Conservation (phyloP, 2,888 invertebrate genomes). For the Acleris holmiana region DNA sequence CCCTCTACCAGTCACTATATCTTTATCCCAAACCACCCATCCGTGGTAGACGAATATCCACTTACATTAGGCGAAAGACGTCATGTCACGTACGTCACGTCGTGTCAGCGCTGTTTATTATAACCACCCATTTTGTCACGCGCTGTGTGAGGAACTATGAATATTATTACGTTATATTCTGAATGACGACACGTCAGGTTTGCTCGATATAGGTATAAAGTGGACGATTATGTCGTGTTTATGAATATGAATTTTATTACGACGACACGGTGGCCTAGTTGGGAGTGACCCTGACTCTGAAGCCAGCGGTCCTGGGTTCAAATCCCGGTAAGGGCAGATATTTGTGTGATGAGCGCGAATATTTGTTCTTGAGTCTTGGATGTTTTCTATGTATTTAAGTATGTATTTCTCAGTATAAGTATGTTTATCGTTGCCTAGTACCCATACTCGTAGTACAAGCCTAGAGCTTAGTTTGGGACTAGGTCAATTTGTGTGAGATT, state of each 20-base stretch:
- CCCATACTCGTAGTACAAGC: no score
- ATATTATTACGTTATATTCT: constrained; percentile 20
- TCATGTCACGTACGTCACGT: constrained; percentile 23
- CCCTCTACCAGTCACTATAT: background rate
- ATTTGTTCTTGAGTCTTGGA: no score
- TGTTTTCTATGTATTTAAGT: no score
- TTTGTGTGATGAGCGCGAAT: no score
- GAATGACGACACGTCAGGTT: background rate
- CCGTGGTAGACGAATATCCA: background rate
- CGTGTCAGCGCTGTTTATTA: constrained; percentile 20
- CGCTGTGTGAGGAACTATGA: constrained; percentile 14
- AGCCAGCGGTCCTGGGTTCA: no score
- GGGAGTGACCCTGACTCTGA: no score
- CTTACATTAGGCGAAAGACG: background rate
- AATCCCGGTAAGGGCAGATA: no score
- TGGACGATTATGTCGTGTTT: background rate
- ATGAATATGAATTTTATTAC: background rate
- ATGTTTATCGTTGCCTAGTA: no score
- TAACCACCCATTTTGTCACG: constrained; percentile 1
- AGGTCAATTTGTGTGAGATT: no score
- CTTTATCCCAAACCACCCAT: background rate
- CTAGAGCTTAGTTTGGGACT: no score
- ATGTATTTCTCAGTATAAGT: no score
- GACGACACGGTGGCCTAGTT: no score
- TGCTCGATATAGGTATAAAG: background rate